Percentiles rank a stretch among this genome's conserved stretches.
Conservation (phyloP, 2,797 vertebrate genomes). For the Morus bassanus region DNA sequence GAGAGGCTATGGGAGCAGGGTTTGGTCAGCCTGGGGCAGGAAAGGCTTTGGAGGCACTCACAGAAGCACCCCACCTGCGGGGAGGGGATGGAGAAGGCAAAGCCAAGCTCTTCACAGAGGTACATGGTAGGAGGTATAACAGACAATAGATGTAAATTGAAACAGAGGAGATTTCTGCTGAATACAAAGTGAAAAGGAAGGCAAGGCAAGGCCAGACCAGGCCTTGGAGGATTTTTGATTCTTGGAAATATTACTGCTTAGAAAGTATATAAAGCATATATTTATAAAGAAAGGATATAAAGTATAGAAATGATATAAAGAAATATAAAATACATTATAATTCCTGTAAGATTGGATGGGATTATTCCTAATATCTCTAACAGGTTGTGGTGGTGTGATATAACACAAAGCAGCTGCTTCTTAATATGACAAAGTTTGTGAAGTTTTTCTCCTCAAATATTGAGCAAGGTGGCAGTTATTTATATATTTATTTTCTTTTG, state of each 20-base stretch:
- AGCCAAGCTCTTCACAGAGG: not conserved
- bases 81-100: not conserved
- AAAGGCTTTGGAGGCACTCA: not conserved
- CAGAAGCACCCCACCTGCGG: not conserved
- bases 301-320: not conserved
- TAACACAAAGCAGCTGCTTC: not conserved
- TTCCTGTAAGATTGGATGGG: not conserved
- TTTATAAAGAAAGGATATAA: not conserved
- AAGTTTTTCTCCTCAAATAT: not conserved
- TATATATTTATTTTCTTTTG: not conserved
- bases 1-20: not conserved
- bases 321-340: not conserved
- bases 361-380: not conserved
- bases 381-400: not conserved
- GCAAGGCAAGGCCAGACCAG: not conserved
- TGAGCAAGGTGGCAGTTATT: not conserved
- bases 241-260: not conserved
- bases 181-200: not conserved
- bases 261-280: not conserved
- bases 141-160: not conserved
- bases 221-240: not conserved
- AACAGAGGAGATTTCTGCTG: not conserved
- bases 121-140: not conserved
- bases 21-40: not conserved
- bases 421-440: not conserved